Evolutionary conservation across 2,113 vertebrate genomes (phyloP).

Genomic region (Penelope pileata): DNA sequence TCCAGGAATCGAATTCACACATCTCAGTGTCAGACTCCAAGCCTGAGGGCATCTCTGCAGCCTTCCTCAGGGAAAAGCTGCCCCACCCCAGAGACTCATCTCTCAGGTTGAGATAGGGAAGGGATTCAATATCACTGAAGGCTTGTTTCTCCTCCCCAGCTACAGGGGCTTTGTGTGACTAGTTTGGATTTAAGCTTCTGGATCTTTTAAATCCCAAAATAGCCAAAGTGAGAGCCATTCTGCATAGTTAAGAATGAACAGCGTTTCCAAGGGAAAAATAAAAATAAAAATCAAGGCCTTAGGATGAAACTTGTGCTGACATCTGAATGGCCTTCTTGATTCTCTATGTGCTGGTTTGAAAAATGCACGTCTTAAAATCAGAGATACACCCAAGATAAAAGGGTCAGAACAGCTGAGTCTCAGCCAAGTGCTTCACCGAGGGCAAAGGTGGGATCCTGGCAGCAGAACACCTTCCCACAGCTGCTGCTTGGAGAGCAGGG

Average conservation of each 20-base stretch:
- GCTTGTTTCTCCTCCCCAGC: background rate
- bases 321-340: background rate
- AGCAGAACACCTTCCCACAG: background rate
- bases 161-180: background rate
- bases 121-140: background rate
- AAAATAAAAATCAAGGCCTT: background rate
- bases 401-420: background rate
- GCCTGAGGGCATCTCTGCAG: background rate
- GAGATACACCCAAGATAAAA: background rate
- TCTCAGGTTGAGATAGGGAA: background rate
- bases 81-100: background rate
- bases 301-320: background rate
- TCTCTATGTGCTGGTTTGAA: background rate
- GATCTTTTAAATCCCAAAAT: background rate
- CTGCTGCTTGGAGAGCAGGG: background rate
- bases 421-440: background rate
- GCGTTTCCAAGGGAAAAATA: accelerated
- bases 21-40: background rate
- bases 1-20: background rate
- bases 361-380: background rate
- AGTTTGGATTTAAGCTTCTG: background rate
- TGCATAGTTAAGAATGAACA: background rate
- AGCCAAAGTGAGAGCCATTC: background rate
- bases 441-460: background rate
- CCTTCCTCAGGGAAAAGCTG: background rate